A percentile compares a stretch with the other conserved stretches of the same genome.
These are phyloP conservation scores for Calidris pygmaea DNA, from an alignment of 2,113 vertebrate species.

Conservation along the genomic window DNA sequence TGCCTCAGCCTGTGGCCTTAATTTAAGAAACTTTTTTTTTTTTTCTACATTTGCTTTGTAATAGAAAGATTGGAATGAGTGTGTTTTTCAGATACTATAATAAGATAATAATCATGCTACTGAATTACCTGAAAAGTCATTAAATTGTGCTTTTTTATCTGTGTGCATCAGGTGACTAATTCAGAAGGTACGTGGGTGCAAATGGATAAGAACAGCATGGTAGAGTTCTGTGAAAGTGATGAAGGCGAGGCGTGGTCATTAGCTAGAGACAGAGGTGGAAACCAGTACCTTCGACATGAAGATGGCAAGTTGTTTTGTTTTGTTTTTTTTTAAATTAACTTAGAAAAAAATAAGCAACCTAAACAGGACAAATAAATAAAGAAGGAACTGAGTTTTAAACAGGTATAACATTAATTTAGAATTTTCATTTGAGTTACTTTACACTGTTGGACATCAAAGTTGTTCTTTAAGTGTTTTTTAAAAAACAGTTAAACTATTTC, in stretches of 20 bases:
- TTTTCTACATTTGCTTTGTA: background rate
- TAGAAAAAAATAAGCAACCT: background rate
- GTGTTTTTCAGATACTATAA: conserved; percentile 31
- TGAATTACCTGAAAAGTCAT: conserved; percentile 51
- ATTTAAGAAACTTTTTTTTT: conserved; percentile 70
- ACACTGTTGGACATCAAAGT: background rate
- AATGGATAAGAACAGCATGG: conserved; percentile 99
- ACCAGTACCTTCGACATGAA: conserved; percentile 95
- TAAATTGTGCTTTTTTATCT: conserved; percentile 71
- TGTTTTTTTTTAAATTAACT: conserved; percentile 11
- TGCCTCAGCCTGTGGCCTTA: conserved; percentile 75
- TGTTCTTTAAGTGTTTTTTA: background rate
- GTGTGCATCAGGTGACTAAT: conserved; percentile 93
- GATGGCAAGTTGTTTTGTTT: conserved; percentile 86
- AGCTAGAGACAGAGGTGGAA: conserved; percentile 95
- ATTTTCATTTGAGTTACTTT: background rate
- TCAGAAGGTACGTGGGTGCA: conserved; percentile 97
- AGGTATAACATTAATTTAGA: background rate
- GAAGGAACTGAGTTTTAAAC: background rate
- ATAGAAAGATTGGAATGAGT: conserved; percentile 3
- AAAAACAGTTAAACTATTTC: background rate
- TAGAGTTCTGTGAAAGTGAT: conserved; percentile 99
- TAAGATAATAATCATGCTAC: conserved; percentile 48
- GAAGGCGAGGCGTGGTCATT: conserved; percentile 98
- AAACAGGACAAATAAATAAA: background rate